Percentiles rank a stretch among this genome's conserved stretches.
These are phyloP conservation scores for Holocentrus rufus DNA, from an alignment of 2,797 vertebrate species.

Conservation along the genomic window DNA sequence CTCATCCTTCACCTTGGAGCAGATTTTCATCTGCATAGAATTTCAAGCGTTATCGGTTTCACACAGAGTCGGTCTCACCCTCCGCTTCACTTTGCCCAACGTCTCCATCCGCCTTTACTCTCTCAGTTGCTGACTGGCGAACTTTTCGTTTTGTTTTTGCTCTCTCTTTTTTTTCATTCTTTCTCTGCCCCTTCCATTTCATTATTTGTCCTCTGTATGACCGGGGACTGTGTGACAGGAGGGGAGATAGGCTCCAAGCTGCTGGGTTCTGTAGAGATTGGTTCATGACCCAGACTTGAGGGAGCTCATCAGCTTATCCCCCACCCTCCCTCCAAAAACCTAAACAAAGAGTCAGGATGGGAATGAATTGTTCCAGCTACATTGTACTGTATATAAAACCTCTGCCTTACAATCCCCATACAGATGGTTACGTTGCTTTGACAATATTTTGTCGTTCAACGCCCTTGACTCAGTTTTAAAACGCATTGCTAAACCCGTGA, in stretches of 20 bases:
- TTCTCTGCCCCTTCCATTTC: slow-evolving; percentile 35
- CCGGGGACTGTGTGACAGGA: slow-evolving; percentile 32
- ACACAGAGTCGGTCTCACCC: slow-evolving; percentile 11
- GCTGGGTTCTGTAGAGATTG: slow-evolving; percentile 33
- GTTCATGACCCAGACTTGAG: slow-evolving; percentile 61
- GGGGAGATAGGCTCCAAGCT: slow-evolving; percentile 28
- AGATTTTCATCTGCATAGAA: not conserved
- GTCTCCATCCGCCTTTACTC: slow-evolving; percentile 40
- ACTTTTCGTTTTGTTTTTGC: not conserved
- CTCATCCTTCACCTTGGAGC: slow-evolving; percentile 39
- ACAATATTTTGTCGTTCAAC: not conserved
- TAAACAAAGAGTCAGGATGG: slow-evolving; percentile 24
- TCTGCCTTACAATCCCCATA: not conserved
- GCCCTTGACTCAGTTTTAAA: not conserved
- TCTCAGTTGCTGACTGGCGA: slow-evolving; percentile 50
- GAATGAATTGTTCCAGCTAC: slow-evolving; percentile 15
- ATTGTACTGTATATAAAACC: slow-evolving; percentile 37
- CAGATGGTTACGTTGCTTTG: not conserved
- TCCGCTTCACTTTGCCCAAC: slow-evolving; percentile 25
- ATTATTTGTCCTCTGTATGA: slow-evolving; percentile 51
- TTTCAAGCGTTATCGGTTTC: slow-evolving; percentile 37
- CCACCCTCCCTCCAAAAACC: slow-evolving; percentile 22
- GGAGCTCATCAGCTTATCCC: slow-evolving; percentile 54
- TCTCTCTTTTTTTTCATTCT: not conserved
- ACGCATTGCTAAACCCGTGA: not conserved